These are phyloP conservation scores for Andrena camellia DNA, from an alignment of 2,888 invertebrate genomes.

Conservation along the genomic window DNA sequence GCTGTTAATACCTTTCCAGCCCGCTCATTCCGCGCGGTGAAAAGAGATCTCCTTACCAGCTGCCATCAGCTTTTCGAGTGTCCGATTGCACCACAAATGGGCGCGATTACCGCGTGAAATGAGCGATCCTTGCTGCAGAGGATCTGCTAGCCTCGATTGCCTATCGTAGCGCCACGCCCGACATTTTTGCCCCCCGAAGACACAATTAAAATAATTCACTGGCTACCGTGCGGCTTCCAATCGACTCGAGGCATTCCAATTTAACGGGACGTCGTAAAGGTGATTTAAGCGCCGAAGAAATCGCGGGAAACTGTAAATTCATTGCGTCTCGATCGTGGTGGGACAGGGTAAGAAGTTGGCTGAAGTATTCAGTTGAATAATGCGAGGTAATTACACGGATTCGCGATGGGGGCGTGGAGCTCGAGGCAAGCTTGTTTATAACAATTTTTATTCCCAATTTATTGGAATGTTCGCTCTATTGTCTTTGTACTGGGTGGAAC, in stretches of 20 bases:
- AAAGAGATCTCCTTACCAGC: conserved; percentile 46
- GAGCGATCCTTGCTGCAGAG: conserved; percentile 1
- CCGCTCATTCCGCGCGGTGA: conserved; percentile 12
- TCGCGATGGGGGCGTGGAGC: background rate
- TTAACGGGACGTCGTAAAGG: conserved; percentile 4
- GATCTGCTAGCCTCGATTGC: background rate
- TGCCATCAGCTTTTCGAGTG: conserved; percentile 20
- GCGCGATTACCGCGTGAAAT: conserved; percentile 24
- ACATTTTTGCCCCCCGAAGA: background rate
- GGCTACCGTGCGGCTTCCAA: background rate
- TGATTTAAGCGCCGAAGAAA: background rate
- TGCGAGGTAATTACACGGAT: background rate
- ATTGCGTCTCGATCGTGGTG: background rate
- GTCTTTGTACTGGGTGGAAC: background rate
- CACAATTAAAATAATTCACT: background rate
- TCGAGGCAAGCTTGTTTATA: background rate
- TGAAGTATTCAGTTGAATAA: conserved; percentile 1
- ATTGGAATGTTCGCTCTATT: background rate
- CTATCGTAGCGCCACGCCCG: background rate
- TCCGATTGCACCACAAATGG: conserved; percentile 31
- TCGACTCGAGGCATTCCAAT: conserved; percentile 13
- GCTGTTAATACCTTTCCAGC: conserved; percentile 66
- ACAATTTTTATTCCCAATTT: background rate
- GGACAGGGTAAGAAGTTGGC: background rate
- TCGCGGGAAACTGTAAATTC: background rate